Conservation (phyloP, 2,888 invertebrate genomes). For the Macrosiphum euphorbiae region DNA sequence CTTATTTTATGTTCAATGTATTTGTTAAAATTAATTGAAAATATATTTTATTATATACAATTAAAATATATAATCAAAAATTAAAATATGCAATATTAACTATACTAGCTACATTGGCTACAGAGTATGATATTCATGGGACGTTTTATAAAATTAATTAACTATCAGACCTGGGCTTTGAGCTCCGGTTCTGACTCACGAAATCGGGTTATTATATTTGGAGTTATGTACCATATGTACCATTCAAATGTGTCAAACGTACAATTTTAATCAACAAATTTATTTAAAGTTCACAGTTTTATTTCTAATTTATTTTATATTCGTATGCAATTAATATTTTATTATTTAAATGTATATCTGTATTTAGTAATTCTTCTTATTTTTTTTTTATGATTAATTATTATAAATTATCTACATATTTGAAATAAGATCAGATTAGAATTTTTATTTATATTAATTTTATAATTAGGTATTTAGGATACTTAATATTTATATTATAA, state of each 20-base stretch:
- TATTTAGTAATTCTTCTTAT: too few relatives aligned
- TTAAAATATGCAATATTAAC: neutral
- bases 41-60: neutral
- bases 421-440: too few relatives aligned
- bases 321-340: too few relatives aligned
- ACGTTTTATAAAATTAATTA: neutral
- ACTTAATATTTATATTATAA: neutral
- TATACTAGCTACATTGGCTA: neutral
- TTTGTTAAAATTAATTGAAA: neutral
- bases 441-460: neutral
- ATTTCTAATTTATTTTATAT: too few relatives aligned
- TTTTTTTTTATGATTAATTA: neutral
- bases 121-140: neutral
- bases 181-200: neutral
- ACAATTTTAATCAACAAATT: neutral
- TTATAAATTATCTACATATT: neutral
- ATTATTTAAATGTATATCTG: too few relatives aligned
- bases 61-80: neutral
- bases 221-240: neutral
- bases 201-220: neutral
- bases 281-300: neutral
- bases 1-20: neutral
- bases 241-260: neutral
- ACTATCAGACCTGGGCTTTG: neutral
- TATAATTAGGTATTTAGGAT: neutral